Conservation (phyloP, 2,113 vertebrate species). For the Grantiella picta region DNA sequence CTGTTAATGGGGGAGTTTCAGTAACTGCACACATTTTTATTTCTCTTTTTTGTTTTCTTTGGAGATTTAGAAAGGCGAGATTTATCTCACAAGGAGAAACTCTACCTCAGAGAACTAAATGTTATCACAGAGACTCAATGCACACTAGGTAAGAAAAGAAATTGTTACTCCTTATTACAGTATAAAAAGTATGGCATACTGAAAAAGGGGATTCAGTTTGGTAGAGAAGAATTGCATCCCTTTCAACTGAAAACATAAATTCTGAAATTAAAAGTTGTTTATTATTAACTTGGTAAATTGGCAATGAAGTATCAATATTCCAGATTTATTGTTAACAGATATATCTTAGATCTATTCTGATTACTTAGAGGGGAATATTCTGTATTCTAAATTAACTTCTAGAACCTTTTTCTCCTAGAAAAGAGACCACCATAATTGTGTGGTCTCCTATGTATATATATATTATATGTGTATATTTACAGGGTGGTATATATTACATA, state of each 20-base stretch:
- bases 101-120: slow-evolving; percentile 94
- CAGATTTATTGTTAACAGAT: background rate
- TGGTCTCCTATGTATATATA: background rate
- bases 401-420: background rate
- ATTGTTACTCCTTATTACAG: background rate
- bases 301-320: background rate
- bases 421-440: background rate
- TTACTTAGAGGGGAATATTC: background rate
- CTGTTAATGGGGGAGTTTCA: background rate
- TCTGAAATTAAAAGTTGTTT: background rate
- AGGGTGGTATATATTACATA: background rate
- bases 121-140: slow-evolving; percentile 99
- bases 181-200: background rate
- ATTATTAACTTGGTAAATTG: background rate
- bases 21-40: background rate
- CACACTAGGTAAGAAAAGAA: slow-evolving; percentile 84
- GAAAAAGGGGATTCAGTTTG: background rate
- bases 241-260: background rate
- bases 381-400: background rate
- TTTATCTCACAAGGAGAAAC: slow-evolving; percentile 96
- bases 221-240: background rate
- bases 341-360: background rate
- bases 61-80: slow-evolving; percentile 97
- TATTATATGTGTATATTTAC: background rate
- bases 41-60: slow-evolving; percentile 26